Evolutionary conservation across 2,797 vertebrate species (phyloP).

Genomic region (Centropyge bicolor): DNA sequence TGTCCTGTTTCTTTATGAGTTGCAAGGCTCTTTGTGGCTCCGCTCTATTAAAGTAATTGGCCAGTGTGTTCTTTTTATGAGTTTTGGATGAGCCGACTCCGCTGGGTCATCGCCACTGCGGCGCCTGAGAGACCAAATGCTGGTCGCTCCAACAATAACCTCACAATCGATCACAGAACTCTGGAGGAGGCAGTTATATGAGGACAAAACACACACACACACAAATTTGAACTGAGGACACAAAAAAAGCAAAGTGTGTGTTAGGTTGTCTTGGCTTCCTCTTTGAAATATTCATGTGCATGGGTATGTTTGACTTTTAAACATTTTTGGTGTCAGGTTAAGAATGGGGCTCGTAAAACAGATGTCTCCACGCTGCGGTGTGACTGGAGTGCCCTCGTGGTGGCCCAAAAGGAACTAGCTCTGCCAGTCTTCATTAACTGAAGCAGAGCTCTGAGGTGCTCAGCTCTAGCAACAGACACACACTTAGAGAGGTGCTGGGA

Average conservation of each 20-base stretch:
- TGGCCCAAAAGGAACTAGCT: slow-evolving; percentile 33
- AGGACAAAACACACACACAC: neutral
- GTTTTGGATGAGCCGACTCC: slow-evolving; percentile 59
- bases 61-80: slow-evolving; percentile 73
- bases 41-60: slow-evolving; percentile 75
- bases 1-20: slow-evolving; percentile 55
- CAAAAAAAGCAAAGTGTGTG: neutral
- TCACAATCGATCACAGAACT: slow-evolving; percentile 46
- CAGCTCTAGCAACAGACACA: slow-evolving; percentile 37
- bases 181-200: slow-evolving; percentile 9
- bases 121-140: slow-evolving; percentile 50
- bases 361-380: slow-evolving; percentile 45
- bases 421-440: slow-evolving; percentile 54
- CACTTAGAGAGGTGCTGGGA: slow-evolving; percentile 31
- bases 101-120: slow-evolving; percentile 24
- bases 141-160: slow-evolving; percentile 32
- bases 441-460: slow-evolving; percentile 36
- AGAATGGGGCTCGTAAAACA: slow-evolving; percentile 42
- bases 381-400: slow-evolving; percentile 44
- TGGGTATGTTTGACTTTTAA: slow-evolving; percentile 23
- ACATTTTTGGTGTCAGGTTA: slow-evolving; percentile 21
- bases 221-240: neutral
- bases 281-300: neutral
- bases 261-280: neutral
- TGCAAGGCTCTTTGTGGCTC: slow-evolving; percentile 56